These are phyloP conservation scores for Volucella bombylans DNA, from an alignment of 2,888 invertebrate genomes.

Conservation along the genomic window DNA sequence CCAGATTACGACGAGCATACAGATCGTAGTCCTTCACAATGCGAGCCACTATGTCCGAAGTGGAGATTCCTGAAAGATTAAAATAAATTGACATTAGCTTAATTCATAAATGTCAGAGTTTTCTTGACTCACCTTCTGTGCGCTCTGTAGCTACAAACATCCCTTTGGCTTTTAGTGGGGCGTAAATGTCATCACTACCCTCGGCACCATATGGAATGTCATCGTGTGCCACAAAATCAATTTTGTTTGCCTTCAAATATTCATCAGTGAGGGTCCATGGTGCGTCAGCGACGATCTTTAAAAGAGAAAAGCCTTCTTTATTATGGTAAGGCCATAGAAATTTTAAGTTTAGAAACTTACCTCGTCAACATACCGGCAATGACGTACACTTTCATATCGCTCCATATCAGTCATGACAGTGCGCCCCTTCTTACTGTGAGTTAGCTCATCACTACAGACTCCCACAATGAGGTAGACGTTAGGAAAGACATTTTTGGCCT, in stretches of 20 bases:
- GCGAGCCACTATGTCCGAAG: constrained; percentile 97
- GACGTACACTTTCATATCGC: constrained; percentile 97
- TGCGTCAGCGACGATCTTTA: constrained; percentile 90
- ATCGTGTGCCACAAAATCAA: constrained; percentile 99
- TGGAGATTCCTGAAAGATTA: constrained; percentile 89
- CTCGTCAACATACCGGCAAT: constrained; percentile 99
- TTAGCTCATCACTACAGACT: constrained; percentile 95
- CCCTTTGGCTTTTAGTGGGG: constrained; percentile 93
- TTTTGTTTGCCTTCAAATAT: constrained; percentile 95
- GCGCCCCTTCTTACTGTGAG: constrained; percentile 95
- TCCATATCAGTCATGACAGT: constrained; percentile 98
- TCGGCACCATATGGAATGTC: constrained; percentile 94
- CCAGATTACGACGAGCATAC: constrained; percentile 97
- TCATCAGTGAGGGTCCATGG: constrained; percentile 97
- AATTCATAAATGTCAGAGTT: background rate
- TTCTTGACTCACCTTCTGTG: constrained; percentile 88
- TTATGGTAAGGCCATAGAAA: background rate
- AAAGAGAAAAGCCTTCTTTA: background rate
- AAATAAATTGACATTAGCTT: background rate
- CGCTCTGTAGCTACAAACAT: constrained; percentile 98
- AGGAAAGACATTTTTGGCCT: constrained; percentile 96
- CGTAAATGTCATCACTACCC: constrained; percentile 94
- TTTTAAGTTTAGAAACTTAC: constrained; percentile 82
- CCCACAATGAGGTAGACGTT: constrained; percentile 98
- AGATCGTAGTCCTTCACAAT: constrained; percentile 99